Conservation (phyloP, 2,888 invertebrate genomes). For the Metalampra italica region DNA sequence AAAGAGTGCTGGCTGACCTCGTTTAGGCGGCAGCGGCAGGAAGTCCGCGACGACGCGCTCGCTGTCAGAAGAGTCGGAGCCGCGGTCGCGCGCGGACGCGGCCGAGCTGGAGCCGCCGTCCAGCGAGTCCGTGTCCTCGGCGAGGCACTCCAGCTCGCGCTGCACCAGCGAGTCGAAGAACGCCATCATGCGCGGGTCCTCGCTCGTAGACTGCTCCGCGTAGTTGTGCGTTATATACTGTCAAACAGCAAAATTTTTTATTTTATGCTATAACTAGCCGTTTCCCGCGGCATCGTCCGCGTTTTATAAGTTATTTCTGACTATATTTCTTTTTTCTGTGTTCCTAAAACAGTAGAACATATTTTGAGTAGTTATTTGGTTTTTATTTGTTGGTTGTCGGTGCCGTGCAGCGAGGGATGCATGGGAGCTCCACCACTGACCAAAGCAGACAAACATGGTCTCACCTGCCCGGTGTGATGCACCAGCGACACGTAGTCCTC, state of each 20-base stretch:
- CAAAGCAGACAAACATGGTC: no score
- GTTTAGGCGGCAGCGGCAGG: constrained; percentile 53
- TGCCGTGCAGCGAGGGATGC: no score
- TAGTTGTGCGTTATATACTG: constrained; percentile 93
- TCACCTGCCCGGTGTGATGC: constrained; percentile 85
- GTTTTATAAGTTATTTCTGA: no score
- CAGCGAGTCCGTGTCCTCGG: constrained; percentile 73
- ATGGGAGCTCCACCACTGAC: no score
- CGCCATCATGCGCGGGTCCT: constrained; percentile 97
- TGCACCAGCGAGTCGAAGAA: constrained; percentile 97
- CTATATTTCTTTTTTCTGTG: no score
- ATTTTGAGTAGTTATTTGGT: no score
- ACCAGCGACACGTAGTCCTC: constrained; percentile 91
- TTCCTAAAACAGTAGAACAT: no score
- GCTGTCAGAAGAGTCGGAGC: constrained; percentile 56
- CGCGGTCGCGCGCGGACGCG: constrained; percentile 35
- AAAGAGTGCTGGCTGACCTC: constrained; percentile 39
- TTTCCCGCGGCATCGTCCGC: no score
- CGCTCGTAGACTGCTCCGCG: constrained; percentile 90
- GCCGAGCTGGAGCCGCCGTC: constrained; percentile 52
- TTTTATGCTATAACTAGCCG: not conserved
- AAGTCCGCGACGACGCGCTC: constrained; percentile 57
- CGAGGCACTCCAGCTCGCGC: constrained; percentile 90
- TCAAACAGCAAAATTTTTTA: not conserved
- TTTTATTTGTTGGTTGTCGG: no score